Conservation (phyloP, 2,888 invertebrate genomes). For the Rotaria socialis region DNA sequence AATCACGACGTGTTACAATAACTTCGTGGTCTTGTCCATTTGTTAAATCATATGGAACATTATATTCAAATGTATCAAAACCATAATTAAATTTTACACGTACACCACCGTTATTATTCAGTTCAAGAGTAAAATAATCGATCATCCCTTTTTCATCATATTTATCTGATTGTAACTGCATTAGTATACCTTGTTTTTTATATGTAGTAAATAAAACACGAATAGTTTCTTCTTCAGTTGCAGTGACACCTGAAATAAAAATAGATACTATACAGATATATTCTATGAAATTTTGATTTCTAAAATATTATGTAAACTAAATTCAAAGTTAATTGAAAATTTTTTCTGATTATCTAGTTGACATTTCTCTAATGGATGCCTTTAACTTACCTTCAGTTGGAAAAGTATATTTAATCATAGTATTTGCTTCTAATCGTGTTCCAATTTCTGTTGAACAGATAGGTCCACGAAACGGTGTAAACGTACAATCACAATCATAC, state of each 20-base stretch:
- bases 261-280: no score
- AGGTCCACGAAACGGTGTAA: conserved; percentile 94
- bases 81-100: conserved; percentile 93
- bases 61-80: conserved; percentile 71
- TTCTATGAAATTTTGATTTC: no score
- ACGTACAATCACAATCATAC: conserved; percentile 89
- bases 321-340: no score
- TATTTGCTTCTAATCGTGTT: conserved; percentile 80
- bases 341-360: no score
- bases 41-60: conserved; percentile 41
- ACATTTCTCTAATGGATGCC: no score
- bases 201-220: conserved; percentile 81
- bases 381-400: conserved; percentile 65
- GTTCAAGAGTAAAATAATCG: conserved; percentile 85
- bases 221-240: conserved; percentile 80
- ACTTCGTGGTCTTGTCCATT: conserved; percentile 46
- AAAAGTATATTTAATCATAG: conserved; percentile 85
- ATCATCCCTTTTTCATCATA: conserved; percentile 60
- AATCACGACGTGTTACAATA: conserved; percentile 41
- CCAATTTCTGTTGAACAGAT: conserved; percentile 82
- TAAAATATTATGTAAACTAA: no score
- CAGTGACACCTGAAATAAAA: conserved; percentile 66
- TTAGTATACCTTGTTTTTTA: conserved; percentile 84
- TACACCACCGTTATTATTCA: conserved; percentile 85
- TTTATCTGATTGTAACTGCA: conserved; percentile 76